These are phyloP conservation scores for Coremacera marginata DNA, from an alignment of 2,888 invertebrate genomes.

Conservation along the genomic window DNA sequence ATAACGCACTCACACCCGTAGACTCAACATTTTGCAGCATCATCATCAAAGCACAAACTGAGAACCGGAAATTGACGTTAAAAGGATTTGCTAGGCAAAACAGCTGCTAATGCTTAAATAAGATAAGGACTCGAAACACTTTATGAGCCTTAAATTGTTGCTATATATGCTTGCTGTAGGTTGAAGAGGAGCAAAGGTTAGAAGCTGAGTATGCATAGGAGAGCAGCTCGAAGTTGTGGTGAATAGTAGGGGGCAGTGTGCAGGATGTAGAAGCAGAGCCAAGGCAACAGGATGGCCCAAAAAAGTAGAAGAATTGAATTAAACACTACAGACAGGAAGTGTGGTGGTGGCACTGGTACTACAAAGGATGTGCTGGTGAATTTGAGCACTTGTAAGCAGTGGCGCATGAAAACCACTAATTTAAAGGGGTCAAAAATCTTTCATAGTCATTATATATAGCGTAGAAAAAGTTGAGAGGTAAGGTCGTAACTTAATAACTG, in stretches of 20 bases:
- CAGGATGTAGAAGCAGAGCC: too few species aligned
- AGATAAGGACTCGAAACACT: constrained; percentile 3
- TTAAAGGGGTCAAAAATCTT: too few species aligned
- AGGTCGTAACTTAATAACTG: too few species aligned
- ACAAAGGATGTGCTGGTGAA: too few species aligned
- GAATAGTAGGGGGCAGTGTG: too few species aligned
- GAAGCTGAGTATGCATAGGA: background rate
- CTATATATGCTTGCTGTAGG: background rate
- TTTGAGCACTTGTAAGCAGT: too few species aligned
- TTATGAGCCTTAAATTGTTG: constrained; percentile 14
- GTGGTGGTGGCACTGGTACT: background rate
- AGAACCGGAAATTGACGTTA: constrained; percentile 22
- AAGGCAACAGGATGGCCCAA: background rate
- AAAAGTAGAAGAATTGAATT: background rate
- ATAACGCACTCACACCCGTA: background rate
- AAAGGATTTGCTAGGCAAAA: constrained; percentile 22
- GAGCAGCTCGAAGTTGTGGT: background rate
- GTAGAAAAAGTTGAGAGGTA: too few species aligned
- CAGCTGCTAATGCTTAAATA: constrained; percentile 19
- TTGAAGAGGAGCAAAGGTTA: background rate
- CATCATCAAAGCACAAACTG: background rate
- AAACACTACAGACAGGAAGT: background rate
- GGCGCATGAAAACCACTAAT: too few species aligned
- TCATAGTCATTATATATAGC: too few species aligned
- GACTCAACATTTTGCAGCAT: background rate